Evolutionary conservation across 2,797 vertebrate species (phyloP).

Genomic region (Todus mexicanus): DNA sequence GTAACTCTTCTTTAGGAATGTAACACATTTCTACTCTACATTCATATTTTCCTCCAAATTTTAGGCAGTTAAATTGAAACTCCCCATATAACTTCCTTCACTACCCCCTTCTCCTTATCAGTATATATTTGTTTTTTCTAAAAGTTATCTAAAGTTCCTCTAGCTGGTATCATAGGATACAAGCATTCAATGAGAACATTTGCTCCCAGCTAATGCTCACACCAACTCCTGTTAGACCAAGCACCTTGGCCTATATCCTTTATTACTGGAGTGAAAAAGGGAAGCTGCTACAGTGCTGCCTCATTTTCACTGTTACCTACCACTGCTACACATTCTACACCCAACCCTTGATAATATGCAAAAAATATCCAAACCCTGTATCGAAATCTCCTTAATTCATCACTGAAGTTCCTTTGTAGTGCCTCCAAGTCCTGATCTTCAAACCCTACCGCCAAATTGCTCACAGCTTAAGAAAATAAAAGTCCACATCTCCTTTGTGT

Average conservation of each 20-base stretch:
- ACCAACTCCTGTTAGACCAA: not conserved
- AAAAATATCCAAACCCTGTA: not conserved
- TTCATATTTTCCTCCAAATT: not conserved
- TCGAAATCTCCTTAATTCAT: not conserved
- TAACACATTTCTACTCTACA: not conserved
- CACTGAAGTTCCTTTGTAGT: not conserved
- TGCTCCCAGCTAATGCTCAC: not conserved
- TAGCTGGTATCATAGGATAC: not conserved
- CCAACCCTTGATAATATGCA: not conserved
- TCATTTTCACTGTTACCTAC: not conserved
- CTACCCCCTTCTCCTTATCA: not conserved
- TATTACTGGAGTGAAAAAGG: not conserved
- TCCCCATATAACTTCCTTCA: not conserved
- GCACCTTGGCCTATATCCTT: not conserved
- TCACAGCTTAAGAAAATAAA: not conserved
- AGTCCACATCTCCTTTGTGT: not conserved
- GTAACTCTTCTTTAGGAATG: not conserved
- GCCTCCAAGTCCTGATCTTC: not conserved
- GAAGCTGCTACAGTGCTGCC: not conserved
- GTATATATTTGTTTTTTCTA: not conserved
- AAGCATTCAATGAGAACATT: not conserved
- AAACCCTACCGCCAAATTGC: not conserved
- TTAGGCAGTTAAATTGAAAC: not conserved
- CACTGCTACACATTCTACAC: not conserved
- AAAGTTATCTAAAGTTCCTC: not conserved